These are phyloP conservation scores for Limosa lapponica DNA, from an alignment of 2,797 vertebrate genomes.

Conservation along the genomic window DNA sequence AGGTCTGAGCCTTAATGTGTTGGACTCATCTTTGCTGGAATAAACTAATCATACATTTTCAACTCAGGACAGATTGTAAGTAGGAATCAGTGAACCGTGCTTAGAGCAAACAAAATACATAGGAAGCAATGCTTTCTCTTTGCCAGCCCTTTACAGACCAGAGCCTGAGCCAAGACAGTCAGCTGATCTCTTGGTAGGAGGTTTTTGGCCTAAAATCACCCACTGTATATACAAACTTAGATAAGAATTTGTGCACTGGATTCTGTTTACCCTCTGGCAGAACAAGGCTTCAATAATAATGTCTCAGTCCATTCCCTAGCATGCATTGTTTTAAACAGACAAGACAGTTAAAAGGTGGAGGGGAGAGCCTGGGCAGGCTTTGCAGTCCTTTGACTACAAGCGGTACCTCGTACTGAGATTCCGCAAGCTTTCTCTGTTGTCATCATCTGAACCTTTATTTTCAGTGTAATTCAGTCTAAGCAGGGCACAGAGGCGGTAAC, in stretches of 20 bases:
- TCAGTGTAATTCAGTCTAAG: background rate
- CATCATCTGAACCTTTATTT: background rate
- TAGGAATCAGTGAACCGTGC: background rate
- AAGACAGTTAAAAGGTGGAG: background rate
- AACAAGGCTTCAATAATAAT: background rate
- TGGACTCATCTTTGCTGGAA: conserved; percentile 1
- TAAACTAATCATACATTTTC: background rate
- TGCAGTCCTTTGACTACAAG: background rate
- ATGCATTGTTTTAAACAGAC: background rate
- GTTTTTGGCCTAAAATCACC: background rate
- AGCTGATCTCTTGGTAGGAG: conserved; percentile 6
- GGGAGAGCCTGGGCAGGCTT: background rate
- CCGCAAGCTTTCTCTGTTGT: fast-evolving
- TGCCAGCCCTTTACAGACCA: conserved; percentile 24
- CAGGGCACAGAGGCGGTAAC: background rate
- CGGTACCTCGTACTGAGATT: background rate
- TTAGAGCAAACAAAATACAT: background rate
- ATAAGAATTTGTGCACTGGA: background rate
- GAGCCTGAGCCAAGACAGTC: background rate
- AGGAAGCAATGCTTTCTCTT: background rate
- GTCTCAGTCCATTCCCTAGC: background rate
- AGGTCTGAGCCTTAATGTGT: background rate
- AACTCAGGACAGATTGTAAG: background rate
- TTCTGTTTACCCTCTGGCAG: background rate
- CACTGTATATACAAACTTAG: background rate